Percentiles rank a stretch among this genome's conserved stretches.
Conservation (phyloP, 2,113 vertebrate genomes). For the Hippocampus zosterae region DNA sequence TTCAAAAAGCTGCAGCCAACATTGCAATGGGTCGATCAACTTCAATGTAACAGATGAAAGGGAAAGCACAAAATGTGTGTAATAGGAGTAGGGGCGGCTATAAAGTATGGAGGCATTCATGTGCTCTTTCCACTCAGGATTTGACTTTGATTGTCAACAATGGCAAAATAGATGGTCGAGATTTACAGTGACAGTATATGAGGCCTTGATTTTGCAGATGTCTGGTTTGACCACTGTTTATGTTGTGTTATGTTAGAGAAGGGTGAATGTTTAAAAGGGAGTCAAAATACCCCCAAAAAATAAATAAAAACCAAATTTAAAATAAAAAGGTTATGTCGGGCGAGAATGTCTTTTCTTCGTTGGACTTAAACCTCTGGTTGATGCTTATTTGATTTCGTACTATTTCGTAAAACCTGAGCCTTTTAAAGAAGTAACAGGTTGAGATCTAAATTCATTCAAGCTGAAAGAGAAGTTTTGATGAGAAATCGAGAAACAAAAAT, state of each 20-base stretch:
- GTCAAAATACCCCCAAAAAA: conserved; percentile 22
- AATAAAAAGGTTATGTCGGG: not conserved
- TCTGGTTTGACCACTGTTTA: conserved; percentile 59
- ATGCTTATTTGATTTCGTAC: conserved; percentile 10
- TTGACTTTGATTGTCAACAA: conserved; percentile 57
- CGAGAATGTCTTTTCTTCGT: conserved; percentile 28
- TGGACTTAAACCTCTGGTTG: conserved; percentile 8
- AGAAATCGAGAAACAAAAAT: conserved; percentile 29
- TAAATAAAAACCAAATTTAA: not conserved
- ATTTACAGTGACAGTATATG: conserved; percentile 41
- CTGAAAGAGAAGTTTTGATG: conserved; percentile 21
- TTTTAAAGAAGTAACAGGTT: conserved; percentile 7
- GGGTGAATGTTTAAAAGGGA: conserved; percentile 11
- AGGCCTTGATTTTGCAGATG: conserved; percentile 37
- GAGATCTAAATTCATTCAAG: conserved; percentile 21
- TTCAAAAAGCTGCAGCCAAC: conserved; percentile 39
- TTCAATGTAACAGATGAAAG: conserved; percentile 50
- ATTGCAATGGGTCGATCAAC: conserved; percentile 58
- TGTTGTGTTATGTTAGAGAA: conserved; percentile 42
- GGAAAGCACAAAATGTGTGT: conserved; percentile 47
- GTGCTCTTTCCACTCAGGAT: conserved; percentile 49
- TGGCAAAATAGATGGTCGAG: conserved; percentile 35
- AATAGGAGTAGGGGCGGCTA: conserved; percentile 35
- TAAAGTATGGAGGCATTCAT: conserved; percentile 39
- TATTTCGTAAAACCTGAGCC: conserved; percentile 6